phyloP scores from a whole-genome alignment of 2,888 invertebrate species.

The Neoitamus cyanurus region DNA sequence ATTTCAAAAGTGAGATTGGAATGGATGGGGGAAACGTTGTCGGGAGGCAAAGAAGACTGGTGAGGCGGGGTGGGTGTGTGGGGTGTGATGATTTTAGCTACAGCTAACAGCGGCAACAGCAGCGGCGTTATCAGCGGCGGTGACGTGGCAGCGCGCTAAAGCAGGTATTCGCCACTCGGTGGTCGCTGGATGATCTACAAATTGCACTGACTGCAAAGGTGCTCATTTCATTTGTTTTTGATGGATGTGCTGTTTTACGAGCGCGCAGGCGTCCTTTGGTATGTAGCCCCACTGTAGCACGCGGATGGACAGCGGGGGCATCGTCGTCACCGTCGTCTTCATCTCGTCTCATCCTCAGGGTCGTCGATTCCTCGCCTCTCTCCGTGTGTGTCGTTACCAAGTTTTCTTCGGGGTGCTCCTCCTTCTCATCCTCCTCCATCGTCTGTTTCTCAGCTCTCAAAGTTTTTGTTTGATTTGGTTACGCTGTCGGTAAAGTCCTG shows the following conservation, averaged over 20 bases:
- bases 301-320: not conserved
- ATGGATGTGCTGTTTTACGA: conserved; percentile 1
- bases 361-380: conserved; percentile 19
- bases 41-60: conserved; percentile 9
- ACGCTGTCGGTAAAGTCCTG: conserved; percentile 21
- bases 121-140: not conserved
- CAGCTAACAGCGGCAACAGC: not conserved
- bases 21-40: not conserved
- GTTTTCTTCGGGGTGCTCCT: not conserved
- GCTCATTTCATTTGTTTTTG: not conserved
- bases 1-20: conserved; percentile 24
- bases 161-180: not conserved
- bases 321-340: not conserved
- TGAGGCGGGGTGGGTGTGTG: conserved; percentile 21
- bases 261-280: conserved; percentile 23
- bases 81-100: not conserved
- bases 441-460: not conserved
- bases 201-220: conserved; percentile 36
- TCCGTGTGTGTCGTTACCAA: not conserved
- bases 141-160: not conserved
- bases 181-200: not conserved
- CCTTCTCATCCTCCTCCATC: not conserved
- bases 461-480: conserved; percentile 11
- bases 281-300: not conserved
- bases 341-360: not conserved